phyloP scores from a whole-genome alignment of 1,140 invertebrate species.

The Eulimnadia texana region DNA sequence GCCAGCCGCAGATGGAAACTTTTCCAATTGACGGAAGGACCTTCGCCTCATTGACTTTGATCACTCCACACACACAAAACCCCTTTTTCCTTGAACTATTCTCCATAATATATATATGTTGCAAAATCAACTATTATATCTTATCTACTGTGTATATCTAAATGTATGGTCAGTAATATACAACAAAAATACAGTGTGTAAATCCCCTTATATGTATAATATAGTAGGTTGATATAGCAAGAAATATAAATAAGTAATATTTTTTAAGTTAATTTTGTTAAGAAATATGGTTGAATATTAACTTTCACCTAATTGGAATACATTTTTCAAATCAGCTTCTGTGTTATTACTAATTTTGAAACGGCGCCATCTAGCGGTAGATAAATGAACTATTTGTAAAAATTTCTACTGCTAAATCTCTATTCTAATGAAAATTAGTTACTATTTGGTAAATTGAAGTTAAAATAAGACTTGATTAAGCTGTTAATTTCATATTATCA shows the following conservation, averaged over 20 bases:
- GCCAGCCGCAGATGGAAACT: not conserved
- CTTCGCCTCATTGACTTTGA: not conserved
- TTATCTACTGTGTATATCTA: too few species aligned
- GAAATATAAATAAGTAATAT: too few species aligned
- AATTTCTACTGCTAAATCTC: not conserved
- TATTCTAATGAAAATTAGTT: not conserved
- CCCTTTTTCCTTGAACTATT: not conserved
- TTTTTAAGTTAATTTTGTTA: too few species aligned
- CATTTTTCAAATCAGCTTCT: not conserved
- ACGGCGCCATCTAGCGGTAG: not conserved
- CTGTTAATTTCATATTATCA: too few species aligned
- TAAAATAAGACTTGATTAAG: too few species aligned
- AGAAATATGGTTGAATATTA: not conserved
- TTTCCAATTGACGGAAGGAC: not conserved
- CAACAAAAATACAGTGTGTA: too few species aligned
- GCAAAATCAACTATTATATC: not conserved
- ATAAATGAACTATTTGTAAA: not conserved
- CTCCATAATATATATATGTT: not conserved
- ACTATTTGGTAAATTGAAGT: too few species aligned
- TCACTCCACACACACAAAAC: not conserved
- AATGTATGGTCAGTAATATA: too few species aligned
- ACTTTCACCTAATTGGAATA: not conserved
- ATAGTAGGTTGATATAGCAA: too few species aligned
- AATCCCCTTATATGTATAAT: too few species aligned
- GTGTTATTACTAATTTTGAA: too few species aligned